phyloP scores from a whole-genome alignment of 2,888 invertebrate genomes.

The Neoitamus cyanurus region DNA sequence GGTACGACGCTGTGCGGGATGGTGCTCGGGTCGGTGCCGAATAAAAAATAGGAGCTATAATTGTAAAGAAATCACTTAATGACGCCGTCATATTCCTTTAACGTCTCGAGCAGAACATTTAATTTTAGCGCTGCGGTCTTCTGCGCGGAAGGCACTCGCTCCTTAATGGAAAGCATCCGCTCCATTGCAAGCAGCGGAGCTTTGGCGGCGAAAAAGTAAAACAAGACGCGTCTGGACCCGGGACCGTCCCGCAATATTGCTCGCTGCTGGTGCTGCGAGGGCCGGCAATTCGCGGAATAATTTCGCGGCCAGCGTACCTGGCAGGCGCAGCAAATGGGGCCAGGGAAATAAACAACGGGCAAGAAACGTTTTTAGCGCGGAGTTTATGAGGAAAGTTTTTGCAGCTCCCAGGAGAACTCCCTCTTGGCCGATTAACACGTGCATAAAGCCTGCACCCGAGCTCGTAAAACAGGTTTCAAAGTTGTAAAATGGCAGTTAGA shows the following conservation, averaged over 20 bases:
- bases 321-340: background rate
- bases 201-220: background rate
- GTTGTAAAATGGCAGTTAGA: constrained; percentile 34
- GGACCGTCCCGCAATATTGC: background rate
- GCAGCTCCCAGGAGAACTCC: constrained; percentile 40
- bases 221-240: background rate
- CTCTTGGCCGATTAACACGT: constrained; percentile 52
- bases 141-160: background rate
- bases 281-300: background rate
- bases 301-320: background rate
- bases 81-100: constrained; percentile 51
- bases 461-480: constrained; percentile 50
- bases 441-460: constrained; percentile 48
- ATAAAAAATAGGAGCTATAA: constrained; percentile 45
- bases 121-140: constrained; percentile 27
- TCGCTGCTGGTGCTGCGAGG: background rate
- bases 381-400: constrained; percentile 51
- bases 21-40: background rate
- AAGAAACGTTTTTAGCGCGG: constrained; percentile 24
- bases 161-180: background rate
- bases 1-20: background rate
- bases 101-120: constrained; percentile 49
- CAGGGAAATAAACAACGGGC: constrained; percentile 19
- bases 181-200: background rate
- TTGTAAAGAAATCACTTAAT: constrained; percentile 53